Base-by-base conservation (phyloP, 2,797 vertebrate genomes). In the Siniperca scherzeri region DNA sequence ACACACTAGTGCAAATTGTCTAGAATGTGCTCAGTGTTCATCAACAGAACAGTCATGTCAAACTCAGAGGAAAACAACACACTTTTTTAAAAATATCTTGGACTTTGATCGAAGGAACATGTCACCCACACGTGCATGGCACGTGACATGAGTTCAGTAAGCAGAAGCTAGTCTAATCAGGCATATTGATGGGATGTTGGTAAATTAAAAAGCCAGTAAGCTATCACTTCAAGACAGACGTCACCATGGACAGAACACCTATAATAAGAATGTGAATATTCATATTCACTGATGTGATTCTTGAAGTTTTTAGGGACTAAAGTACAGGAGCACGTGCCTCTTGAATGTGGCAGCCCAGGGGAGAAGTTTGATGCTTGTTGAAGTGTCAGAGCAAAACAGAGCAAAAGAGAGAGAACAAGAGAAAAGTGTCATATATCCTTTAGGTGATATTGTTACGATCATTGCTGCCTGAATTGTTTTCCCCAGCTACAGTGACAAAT, bases 361-460 rank as follows among this genome's bases (percentile, higher is more conserved):
- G 69, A 65, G 25, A 56, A 2, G 30, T 48, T 68, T 71, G 70
- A 70, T 74, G 40, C 30, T 40, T 75, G 50, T 56, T 72, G 50
- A 79, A 57, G 14, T 61, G 57, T 74, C 36, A 21, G 74, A 77
- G 59, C 56, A 42, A 40, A 74, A 60, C 57, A 36, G 30, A 33
- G 21, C 59, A 53, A 53, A 22, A 53, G 22, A n/a, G 12, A 55
- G 17, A 21, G 30, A 52, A 74, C 65, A 71, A 69, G 38, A 60
- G 22, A 59, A 42, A 55, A 55, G n/a, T 52, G 53, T 8, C 46
- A 36, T 64, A 40, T 25, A 61, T 77, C 60, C 56, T 81, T 80
- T 59, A 80, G 61, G 64, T 74, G 52, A 67, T 61, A n/a, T 52
- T 74, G 33, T 70, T 73, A 70, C 56, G 61, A 77, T 73, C 38